Evolutionary conservation across 2,888 invertebrate species (phyloP), one percentile per base, ranked within the genome.

Genomic region (Pycnomerus fuliginosus): DNA sequence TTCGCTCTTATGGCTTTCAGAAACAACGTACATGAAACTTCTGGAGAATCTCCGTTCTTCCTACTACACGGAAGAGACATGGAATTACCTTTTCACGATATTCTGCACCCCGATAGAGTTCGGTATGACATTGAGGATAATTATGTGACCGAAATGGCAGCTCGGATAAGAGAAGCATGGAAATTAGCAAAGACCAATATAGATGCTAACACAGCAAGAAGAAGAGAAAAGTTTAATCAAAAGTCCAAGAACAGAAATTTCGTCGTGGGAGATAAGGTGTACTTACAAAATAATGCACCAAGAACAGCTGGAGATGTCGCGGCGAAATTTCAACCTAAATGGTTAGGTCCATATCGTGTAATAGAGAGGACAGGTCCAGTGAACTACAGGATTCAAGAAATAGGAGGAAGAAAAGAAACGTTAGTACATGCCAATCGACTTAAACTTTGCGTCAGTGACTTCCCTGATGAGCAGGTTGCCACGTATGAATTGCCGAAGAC

Each of bases 1-100:
- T 58, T 48, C 28, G 56, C 52, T 0, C 16, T 61, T 27, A 55
- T 61, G 52, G 53, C 60, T 1, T 56, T 52, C 32, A 20, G 55
- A 22, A 46, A 43, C 7, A 31, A 23, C 2, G 23, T 40, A 10
- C 55, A 61, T 30, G 31, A 29, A 11, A 31, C 58, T 2, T 58
- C 56, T 1, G 41, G 43, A 8, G 45, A 56, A 11, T 45, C 50
- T 0, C 55, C 58, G 2, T 55, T 39, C 15, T 59, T 56, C 24
- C 30, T 59, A 17, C 15, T 59, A 22, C 47, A 50, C 34, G 57
- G 57, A 1, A n/a, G 55, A 29, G 53, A 57, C 24, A 54, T 54
- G 44, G 45, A 39, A 16, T 29, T 57, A 7, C 57, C 60, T 5
- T 27, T 44, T 12, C 48, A 58, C 20, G 36, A 41, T 3, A 41